phyloP scores from a whole-genome alignment of 2,797 vertebrate species.

The Neosilurus hyrtlii region DNA sequence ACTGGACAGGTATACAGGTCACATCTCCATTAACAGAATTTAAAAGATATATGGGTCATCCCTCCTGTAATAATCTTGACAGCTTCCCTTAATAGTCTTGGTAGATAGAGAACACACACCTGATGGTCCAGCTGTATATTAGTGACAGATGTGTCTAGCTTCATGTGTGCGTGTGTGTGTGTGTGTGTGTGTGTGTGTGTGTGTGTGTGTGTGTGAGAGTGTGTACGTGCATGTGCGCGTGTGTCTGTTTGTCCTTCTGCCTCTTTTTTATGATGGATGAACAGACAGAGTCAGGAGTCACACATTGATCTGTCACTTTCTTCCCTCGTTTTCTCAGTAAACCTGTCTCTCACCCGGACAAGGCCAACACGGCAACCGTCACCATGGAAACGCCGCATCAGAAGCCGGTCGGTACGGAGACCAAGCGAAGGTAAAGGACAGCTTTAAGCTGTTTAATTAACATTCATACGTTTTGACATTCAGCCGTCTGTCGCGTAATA shows the following conservation, averaged over 20 bases:
- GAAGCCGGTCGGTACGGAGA: conserved; percentile 60
- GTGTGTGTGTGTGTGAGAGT: not conserved
- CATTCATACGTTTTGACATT: conserved; percentile 5
- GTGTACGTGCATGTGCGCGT: not conserved
- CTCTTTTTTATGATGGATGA: conserved; percentile 10
- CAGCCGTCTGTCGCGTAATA: not conserved
- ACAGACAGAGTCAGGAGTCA: conserved; percentile 12
- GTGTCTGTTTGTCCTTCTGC: not conserved
- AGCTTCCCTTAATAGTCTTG: not conserved
- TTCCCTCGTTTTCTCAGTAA: conserved; percentile 37
- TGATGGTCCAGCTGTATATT: not conserved
- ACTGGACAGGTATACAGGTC: too few relatives aligned
- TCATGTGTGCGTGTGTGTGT: not conserved
- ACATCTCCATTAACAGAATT: not conserved
- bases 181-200: not conserved
- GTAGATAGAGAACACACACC: not conserved
- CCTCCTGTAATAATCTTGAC: not conserved
- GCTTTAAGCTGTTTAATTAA: conserved; percentile 28
- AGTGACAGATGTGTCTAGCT: not conserved
- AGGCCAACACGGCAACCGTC: conserved; percentile 56
- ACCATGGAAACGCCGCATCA: conserved; percentile 64
- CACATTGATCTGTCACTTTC: not conserved
- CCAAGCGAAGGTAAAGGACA: conserved; percentile 66
- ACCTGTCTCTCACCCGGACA: conserved; percentile 43
- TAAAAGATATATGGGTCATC: not conserved